Evolutionary conservation across 2,888 invertebrate species (phyloP).

Genomic region (Trissolcus brochymenae): DNA sequence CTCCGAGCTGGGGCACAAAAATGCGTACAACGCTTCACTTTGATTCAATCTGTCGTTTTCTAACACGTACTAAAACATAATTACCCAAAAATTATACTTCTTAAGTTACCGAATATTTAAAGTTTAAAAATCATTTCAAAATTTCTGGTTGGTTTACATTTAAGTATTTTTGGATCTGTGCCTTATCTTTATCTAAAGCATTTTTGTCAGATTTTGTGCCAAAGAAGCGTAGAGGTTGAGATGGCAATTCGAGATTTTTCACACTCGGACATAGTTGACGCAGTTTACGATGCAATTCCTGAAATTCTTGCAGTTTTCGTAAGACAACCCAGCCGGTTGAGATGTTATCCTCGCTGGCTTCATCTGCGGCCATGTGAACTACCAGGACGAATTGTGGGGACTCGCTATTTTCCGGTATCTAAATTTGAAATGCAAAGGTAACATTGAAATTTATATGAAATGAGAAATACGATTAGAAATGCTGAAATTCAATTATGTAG

Average conservation of each 20-base stretch:
- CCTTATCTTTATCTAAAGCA: constrained; percentile 88
- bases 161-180: constrained; percentile 89
- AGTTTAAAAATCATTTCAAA: not conserved
- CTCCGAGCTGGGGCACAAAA: constrained; percentile 94
- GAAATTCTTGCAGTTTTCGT: constrained; percentile 80
- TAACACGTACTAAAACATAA: constrained; percentile 83
- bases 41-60: constrained; percentile 91
- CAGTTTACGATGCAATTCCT: constrained; percentile 89
- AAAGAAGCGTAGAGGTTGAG: constrained; percentile 88
- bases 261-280: constrained; percentile 88
- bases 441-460: not conserved
- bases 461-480: too few relatives aligned
- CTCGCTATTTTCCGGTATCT: constrained; percentile 82
- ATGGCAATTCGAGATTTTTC: constrained; percentile 89
- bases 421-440: constrained; percentile 13
- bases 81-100: not conserved
- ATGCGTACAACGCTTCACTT: constrained; percentile 92
- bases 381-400: constrained; percentile 86
- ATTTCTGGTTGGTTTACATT: constrained; percentile 78
- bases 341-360: constrained; percentile 79
- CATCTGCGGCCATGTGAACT: constrained; percentile 85
- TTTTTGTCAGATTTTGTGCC: constrained; percentile 86
- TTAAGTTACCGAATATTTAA: not conserved
- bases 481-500: too few relatives aligned
- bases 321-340: constrained; percentile 84